phyloP scores from a whole-genome alignment of 2,888 invertebrate genomes.

The Callyntrura guangdongensis region DNA sequence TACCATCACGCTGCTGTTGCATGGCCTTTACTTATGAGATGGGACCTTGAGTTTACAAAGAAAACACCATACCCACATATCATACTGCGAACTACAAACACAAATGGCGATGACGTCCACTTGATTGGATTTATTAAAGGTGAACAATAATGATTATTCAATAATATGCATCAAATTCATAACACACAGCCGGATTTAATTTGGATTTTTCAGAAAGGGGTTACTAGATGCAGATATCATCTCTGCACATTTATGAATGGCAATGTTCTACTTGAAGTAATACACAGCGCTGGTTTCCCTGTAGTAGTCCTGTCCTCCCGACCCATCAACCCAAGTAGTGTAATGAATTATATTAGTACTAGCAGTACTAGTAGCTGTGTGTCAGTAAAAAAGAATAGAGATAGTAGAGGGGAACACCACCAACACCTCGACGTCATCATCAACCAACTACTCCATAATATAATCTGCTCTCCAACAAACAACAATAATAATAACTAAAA shows the following conservation, averaged over 20 bases:
- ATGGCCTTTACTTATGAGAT: slow-evolving; percentile 48
- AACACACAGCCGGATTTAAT: slow-evolving; percentile 44
- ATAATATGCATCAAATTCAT: too few relatives aligned
- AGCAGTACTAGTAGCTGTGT: too few relatives aligned
- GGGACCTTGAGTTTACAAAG: slow-evolving; percentile 61
- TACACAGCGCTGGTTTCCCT: not conserved
- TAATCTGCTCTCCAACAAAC: not conserved
- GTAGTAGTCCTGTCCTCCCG: not conserved
- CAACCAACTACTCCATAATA: slow-evolving; percentile 5
- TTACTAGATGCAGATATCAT: not conserved
- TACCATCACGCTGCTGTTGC: not conserved
- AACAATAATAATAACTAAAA: slow-evolving; percentile 29
- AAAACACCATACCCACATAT: slow-evolving; percentile 29
- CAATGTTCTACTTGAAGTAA: too few relatives aligned
- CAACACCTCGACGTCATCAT: slow-evolving; percentile 24
- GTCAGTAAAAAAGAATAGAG: not conserved
- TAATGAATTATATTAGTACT: slow-evolving; percentile 7
- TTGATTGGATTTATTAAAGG: not conserved
- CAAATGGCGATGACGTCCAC: slow-evolving; percentile 18
- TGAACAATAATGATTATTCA: slow-evolving; percentile 26
- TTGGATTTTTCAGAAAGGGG: slow-evolving; percentile 63
- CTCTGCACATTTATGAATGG: too few relatives aligned
- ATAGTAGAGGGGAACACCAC: not conserved
- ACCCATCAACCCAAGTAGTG: not conserved
- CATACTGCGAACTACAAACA: not conserved